Evolutionary conservation across 2,797 vertebrate genomes (phyloP).

Genomic region (Aselliscus stoliczkanus): DNA sequence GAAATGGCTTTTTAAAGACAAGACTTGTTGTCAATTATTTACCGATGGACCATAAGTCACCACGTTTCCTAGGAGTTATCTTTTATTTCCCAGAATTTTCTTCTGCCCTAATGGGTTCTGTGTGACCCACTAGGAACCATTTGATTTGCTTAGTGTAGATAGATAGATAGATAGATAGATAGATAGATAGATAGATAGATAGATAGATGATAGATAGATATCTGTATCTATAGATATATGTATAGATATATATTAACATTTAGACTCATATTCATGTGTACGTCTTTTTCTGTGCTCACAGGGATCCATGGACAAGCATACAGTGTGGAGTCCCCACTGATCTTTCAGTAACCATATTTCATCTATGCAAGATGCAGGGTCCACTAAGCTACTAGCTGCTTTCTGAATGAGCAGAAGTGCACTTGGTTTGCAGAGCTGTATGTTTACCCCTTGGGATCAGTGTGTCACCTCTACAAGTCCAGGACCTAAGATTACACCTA

Average conservation of each 20-base stretch:
- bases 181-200: background rate
- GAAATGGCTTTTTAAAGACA: constrained; percentile 55
- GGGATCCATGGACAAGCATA: background rate
- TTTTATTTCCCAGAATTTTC: constrained; percentile 23
- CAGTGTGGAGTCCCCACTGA: constrained; percentile 13
- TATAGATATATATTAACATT: background rate
- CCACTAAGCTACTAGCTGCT: constrained; percentile 62
- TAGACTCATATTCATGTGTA: background rate
- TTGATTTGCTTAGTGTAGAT: background rate
- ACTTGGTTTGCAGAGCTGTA: constrained; percentile 68
- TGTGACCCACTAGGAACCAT: background rate
- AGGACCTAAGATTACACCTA: constrained; percentile 69
- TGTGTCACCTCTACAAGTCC: constrained; percentile 76
- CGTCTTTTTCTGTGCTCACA: background rate
- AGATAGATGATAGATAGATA: background rate
- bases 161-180: background rate
- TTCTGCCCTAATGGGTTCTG: background rate
- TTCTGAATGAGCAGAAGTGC: constrained; percentile 67
- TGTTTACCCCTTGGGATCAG: constrained; percentile 64
- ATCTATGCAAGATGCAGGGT: constrained; percentile 38
- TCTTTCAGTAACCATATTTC: constrained; percentile 68
- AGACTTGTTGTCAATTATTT: constrained; percentile 26
- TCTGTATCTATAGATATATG: too few species aligned
- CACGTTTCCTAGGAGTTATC: background rate
- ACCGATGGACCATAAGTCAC: background rate